Evolutionary conservation across 2,113 vertebrate genomes (phyloP).

Genomic region (Paracanthobrama guichenoti): DNA sequence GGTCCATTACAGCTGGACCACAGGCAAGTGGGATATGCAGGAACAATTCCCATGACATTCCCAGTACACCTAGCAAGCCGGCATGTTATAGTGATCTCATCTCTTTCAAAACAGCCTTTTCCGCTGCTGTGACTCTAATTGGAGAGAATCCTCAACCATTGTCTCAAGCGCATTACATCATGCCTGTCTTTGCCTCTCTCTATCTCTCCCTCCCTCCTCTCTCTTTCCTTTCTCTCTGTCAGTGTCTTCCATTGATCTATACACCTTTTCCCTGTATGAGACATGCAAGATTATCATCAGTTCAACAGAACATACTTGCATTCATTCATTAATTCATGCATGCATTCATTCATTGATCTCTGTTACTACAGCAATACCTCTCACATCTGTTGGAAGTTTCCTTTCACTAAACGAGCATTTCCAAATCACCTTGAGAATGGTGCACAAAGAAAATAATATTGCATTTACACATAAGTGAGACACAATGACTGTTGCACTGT

Average conservation of each 20-base stretch:
- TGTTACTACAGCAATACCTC: slow-evolving; percentile 38
- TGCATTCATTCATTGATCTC: slow-evolving; percentile 25
- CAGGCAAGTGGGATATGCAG: neutral
- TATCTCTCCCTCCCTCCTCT: slow-evolving; percentile 57
- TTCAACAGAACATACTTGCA: neutral
- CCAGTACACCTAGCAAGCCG: neutral
- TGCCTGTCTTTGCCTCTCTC: slow-evolving; percentile 77
- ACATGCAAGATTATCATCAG: neutral
- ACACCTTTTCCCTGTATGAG: slow-evolving; percentile 26
- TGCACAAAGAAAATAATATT: slow-evolving; percentile 44
- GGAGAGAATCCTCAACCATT: slow-evolving; percentile 90
- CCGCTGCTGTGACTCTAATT: slow-evolving; percentile 73
- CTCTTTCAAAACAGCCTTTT: slow-evolving; percentile 55
- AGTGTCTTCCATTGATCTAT: slow-evolving; percentile 47
- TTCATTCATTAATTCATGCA: slow-evolving; percentile 29
- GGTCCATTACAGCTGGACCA: slow-evolving; percentile 51
- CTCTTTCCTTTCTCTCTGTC: slow-evolving; percentile 44
- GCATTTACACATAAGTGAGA: neutral
- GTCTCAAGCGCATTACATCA: slow-evolving; percentile 94
- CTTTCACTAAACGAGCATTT: slow-evolving; percentile 48
- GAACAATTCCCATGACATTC: neutral
- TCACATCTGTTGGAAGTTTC: slow-evolving; percentile 57
- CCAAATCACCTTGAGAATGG: slow-evolving; percentile 72
- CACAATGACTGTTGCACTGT: slow-evolving; percentile 64
- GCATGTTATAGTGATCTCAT: slow-evolving; percentile 36